Evolutionary conservation across 2,113 vertebrate genomes (phyloP), one percentile per base, ranked within the genome.

Genomic region (Labrus mixtus): DNA sequence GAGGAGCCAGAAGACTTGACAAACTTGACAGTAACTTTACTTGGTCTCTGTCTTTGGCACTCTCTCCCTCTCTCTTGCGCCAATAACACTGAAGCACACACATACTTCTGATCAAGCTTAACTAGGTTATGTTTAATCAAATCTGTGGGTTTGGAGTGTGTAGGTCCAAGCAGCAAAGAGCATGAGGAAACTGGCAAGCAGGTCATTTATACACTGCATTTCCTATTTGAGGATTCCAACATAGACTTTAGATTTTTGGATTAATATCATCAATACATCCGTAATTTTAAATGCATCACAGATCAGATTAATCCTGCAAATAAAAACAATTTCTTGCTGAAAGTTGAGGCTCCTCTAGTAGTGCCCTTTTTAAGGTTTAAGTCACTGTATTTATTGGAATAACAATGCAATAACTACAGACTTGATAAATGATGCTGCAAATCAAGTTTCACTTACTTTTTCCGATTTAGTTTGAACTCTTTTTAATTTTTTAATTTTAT

Each of bases 111-210:
- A 78, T 29, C 29, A 51, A 59, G 56, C 41, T 62, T 68, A 89
- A 90, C 64, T 80, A 58, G 88, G 83, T 87, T 91, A 82, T 55
- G 36, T 73, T 71, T 86, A 79, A 90, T 85, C 69, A 76, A 85
- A 60, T 88, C 78, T 85, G 64, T 83, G 78, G 87, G 71, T 69
- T 8, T 29, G 74, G 46, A 79, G 66, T 68, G 63, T 63, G 39
- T 43, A 63, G 25, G 63, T 55, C 37, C 43, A 23, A 60, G 37
- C 20, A 54, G 62, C 57, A 73, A 66, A 63, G 81, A 67, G 68
- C 46, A 73, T 68, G 22, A 61, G 20, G 23, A 25, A 80, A 29
- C 19, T 17, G 66, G 39, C 66, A 50, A 75, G 22, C 50, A 73
- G 63, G 20, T 79, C 80, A 65, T 80, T 76, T 50, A 83, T 67